Evolutionary conservation across 2,888 invertebrate species (phyloP), one percentile per base, ranked within the genome.

Genomic region (Eretmocerus hayati): DNA sequence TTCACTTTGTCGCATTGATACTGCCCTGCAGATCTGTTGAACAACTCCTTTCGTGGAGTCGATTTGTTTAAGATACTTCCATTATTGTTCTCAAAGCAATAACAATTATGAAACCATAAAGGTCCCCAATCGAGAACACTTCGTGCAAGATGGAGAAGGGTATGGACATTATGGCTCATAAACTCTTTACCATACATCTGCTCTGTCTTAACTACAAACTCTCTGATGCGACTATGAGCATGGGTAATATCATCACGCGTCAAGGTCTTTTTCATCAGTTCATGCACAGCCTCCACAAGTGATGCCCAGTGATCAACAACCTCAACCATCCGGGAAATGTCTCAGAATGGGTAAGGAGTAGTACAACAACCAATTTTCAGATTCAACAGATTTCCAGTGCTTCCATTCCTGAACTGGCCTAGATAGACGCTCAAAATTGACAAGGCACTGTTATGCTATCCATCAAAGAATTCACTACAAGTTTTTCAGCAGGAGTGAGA

Each of bases 71-170:
- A 39, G 3, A 16, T 16, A 26, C 26, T 39, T 1, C 18, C 39
- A 23, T 39, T 39, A 9, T 26, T 26, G 20, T 4, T 23, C 16
- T 23, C 39, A 23, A 23, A 39, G 3, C 9, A 11, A n/a, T 39
- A 39, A n/a, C 39, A 22, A 22, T 13, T 15, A 21, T 39, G 39
- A 23, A 11, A 19, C 30, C 9, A 37, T 11, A 38, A n/a, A 15
- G 51, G 41, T 11, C 47, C 51, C 40, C 44, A 51, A 8, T 46
- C 33, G n/a, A n/a, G 22, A 6, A 52, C 39, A 22, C 45, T 46
- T 35, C 21, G 35, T 9, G 32, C 42, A n/a, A 38, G 18, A 35
- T 52, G 48, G 5, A 26, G 5, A 1, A 46, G 15, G 11, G 39
- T 42, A 35, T 46, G 42, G n/a, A 52, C 35, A 21, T 54, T 52